phyloP scores from a whole-genome alignment of 2,797 vertebrate species.

The Eurystomus glaucurus region DNA sequence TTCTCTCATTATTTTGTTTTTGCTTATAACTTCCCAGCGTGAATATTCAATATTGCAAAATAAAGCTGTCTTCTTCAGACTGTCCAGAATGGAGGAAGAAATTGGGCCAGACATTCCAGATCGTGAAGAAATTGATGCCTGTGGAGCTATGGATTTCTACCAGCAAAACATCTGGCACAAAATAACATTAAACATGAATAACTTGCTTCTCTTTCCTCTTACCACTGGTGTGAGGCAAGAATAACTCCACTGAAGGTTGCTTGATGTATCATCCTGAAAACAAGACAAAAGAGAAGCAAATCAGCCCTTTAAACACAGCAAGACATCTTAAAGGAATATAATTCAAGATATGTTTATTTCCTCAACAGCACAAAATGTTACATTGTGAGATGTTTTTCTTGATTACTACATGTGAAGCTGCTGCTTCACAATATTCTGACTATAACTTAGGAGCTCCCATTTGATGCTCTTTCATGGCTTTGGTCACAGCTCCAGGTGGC shows the following conservation, averaged over 20 bases:
- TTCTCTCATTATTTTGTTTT: slow-evolving; percentile 56
- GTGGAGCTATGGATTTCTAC: slow-evolving; percentile 67
- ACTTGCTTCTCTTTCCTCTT: slow-evolving; percentile 35
- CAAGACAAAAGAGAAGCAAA: not conserved
- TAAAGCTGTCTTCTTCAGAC: slow-evolving; percentile 40
- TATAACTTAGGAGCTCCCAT: not conserved
- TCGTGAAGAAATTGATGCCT: slow-evolving; percentile 59
- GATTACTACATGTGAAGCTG: not conserved
- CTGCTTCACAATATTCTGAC: not conserved
- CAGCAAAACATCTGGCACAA: slow-evolving; percentile 62
- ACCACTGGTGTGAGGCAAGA: slow-evolving; percentile 13
- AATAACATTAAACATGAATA: slow-evolving; percentile 16
- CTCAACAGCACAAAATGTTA: not conserved
- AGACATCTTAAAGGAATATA: not conserved
- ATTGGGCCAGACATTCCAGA: slow-evolving; percentile 49
- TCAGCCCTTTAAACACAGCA: not conserved
- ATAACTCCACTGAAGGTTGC: slow-evolving; percentile 8
- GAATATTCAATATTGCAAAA: slow-evolving; percentile 61
- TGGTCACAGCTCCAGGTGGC: not conserved
- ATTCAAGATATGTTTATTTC: not conserved
- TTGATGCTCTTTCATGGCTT: not conserved
- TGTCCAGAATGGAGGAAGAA: slow-evolving; percentile 34
- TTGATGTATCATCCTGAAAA: slow-evolving; percentile 7
- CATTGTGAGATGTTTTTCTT: not conserved
- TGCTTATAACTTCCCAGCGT: slow-evolving; percentile 45